phyloP scores from a whole-genome alignment of 2,888 invertebrate genomes.

The Epicampocera succincta region DNA sequence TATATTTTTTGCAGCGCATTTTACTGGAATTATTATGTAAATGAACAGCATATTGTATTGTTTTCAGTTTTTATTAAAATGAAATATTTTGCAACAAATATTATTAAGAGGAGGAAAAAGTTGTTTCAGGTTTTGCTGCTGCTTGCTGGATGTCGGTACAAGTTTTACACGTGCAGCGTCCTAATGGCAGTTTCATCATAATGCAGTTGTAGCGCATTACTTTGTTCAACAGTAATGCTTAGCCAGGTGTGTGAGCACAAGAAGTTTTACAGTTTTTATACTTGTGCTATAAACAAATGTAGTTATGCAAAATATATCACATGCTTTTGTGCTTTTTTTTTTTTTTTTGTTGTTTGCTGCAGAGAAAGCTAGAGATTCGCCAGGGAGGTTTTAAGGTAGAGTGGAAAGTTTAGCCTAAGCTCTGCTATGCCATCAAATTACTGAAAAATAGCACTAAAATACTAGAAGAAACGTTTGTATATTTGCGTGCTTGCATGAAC shows the following conservation, averaged over 20 bases:
- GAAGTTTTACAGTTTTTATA: neutral
- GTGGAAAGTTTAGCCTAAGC: neutral
- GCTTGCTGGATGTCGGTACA: neutral
- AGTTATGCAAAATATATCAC: constrained; percentile 57
- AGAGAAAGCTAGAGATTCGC: neutral
- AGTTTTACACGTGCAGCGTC: no score
- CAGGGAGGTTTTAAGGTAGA: neutral
- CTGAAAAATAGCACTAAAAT: constrained; percentile 17
- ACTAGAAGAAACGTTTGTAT: neutral
- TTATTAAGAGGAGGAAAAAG: constrained; percentile 19
- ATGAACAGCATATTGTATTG: constrained; percentile 59
- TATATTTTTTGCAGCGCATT: constrained; percentile 16
- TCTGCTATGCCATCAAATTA: neutral
- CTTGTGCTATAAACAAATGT: constrained; percentile 23
- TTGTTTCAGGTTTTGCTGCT: constrained; percentile 7
- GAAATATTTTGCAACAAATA: constrained; percentile 27
- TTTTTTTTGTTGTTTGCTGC: constrained; percentile 7
- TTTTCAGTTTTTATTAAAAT: constrained; percentile 18
- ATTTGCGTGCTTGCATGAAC: neutral
- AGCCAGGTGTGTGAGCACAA: constrained; percentile 14
- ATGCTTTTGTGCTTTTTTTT: constrained; percentile 55
- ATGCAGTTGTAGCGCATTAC: constrained; percentile 14
- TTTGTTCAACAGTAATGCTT: constrained; percentile 2
- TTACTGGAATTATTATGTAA: constrained; percentile 59
- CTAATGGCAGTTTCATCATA: constrained; percentile 23